These are phyloP conservation scores for Poeciliopsis presidionis DNA, from an alignment of 2,797 vertebrate species.

Conservation along the genomic window DNA sequence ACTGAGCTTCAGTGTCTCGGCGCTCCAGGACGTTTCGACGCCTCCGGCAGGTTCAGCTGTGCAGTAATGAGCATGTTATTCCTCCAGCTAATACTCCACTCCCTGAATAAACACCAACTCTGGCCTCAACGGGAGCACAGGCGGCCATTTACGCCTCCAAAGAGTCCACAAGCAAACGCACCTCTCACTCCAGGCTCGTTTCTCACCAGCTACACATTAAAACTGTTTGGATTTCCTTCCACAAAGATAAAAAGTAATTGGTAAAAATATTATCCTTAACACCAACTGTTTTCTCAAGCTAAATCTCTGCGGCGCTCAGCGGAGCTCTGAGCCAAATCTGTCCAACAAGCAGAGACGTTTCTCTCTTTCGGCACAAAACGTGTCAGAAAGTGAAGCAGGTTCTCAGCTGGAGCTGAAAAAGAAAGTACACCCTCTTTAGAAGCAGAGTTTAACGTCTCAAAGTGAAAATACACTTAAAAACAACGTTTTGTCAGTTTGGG, in stretches of 20 bases:
- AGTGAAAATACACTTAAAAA: neutral
- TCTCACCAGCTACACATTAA: neutral
- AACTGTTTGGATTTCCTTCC: neutral
- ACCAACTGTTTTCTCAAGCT: neutral
- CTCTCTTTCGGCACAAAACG: too few species aligned
- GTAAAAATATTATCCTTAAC: neutral
- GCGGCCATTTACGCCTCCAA: neutral
- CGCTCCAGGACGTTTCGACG: neutral
- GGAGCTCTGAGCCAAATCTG: conserved; percentile 14
- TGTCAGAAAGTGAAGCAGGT: neutral
- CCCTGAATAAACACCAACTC: conserved; percentile 44
- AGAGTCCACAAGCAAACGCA: conserved; percentile 30
- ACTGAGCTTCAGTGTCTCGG: neutral
- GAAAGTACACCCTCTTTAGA: neutral
- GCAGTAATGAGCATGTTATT: neutral
- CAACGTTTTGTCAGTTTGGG: neutral
- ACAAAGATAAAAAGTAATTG: neutral
- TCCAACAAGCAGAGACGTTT: neutral
- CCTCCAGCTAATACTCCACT: neutral
- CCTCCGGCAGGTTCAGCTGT: neutral
- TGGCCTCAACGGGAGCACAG: conserved; percentile 36
- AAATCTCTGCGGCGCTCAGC: conserved; percentile 16
- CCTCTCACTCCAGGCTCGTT: conserved; percentile 1
- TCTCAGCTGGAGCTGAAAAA: neutral
- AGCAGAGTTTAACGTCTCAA: neutral